Conservation (phyloP, 1,140 invertebrate genomes). For the Drosophila seguyi region DNA sequence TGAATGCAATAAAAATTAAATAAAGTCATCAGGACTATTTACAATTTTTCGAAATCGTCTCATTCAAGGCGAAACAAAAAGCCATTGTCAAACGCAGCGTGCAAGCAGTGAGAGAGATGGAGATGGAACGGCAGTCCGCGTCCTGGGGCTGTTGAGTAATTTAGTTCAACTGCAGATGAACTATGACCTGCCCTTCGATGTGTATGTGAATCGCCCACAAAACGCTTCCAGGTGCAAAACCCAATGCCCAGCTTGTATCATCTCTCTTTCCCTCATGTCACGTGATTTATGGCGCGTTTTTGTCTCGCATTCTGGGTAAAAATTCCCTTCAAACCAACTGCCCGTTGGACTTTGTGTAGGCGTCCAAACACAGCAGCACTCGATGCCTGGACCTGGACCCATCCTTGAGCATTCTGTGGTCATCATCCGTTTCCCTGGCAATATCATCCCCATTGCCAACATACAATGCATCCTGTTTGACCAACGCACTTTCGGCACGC, state of each 20-base stretch:
- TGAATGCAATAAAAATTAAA: slow-evolving; percentile 81
- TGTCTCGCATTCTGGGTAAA: slow-evolving; percentile 57
- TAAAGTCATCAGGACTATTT: slow-evolving; percentile 80
- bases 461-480: slow-evolving; percentile 62
- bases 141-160: slow-evolving; percentile 72
- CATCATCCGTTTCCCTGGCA: slow-evolving; percentile 35
- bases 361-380: slow-evolving; percentile 64
- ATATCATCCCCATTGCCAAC: slow-evolving; percentile 43
- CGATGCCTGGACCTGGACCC: slow-evolving; percentile 36
- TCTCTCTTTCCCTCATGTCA: slow-evolving; percentile 16
- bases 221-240: slow-evolving; percentile 72
- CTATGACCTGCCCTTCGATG: slow-evolving; percentile 38
- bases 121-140: slow-evolving; percentile 29
- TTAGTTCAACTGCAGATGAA: slow-evolving; percentile 55
- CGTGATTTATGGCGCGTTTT: slow-evolving; percentile 73
- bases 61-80: slow-evolving; percentile 39
- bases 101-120: slow-evolving; percentile 22
- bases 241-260: slow-evolving; percentile 4
- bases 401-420: slow-evolving; percentile 50
- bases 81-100: slow-evolving; percentile 72
- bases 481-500: slow-evolving; percentile 77
- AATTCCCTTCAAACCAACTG: slow-evolving; percentile 32
- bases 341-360: slow-evolving; percentile 68
- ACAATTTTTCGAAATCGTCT: slow-evolving; percentile 72
- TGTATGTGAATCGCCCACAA: slow-evolving; percentile 63